Conservation (phyloP, 2,797 vertebrate species). For the Aldrovandia affinis region DNA sequence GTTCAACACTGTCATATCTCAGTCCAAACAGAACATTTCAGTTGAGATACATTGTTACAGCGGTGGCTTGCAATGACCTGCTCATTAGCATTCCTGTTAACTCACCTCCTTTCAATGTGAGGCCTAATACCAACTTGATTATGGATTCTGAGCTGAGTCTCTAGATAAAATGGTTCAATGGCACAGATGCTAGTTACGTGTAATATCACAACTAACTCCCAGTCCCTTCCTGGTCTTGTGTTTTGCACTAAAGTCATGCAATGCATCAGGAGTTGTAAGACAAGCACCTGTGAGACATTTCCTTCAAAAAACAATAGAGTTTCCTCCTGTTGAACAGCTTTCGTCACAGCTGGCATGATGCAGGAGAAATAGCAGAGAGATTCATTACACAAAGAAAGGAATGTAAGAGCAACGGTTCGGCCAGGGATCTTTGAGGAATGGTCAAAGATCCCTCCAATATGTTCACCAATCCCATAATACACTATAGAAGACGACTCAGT, state of each 20-base stretch:
- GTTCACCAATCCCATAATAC: too few relatives aligned
- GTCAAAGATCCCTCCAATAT: too few relatives aligned
- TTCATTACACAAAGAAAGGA: background rate
- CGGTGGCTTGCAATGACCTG: background rate
- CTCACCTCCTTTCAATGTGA: too few relatives aligned
- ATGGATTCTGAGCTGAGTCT: background rate
- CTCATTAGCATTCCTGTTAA: background rate
- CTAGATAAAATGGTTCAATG: background rate
- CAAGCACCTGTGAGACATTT: slow-evolving; percentile 25
- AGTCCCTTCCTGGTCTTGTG: too few relatives aligned
- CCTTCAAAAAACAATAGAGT: slow-evolving; percentile 13
- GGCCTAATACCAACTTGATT: background rate
- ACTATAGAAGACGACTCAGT: too few relatives aligned
- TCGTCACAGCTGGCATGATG: slow-evolving; percentile 1
- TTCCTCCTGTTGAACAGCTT: background rate
- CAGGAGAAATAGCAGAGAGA: background rate
- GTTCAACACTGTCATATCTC: too few relatives aligned
- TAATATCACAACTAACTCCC: too few relatives aligned
- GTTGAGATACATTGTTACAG: background rate
- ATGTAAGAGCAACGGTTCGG: background rate
- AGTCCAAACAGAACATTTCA: background rate
- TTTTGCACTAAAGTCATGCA: slow-evolving; percentile 10
- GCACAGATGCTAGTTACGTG: too few relatives aligned
- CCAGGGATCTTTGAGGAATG: background rate
- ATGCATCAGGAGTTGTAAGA: background rate